A percentile compares a stretch with the other conserved stretches of the same genome.
Conservation (phyloP, 2,888 invertebrate species). For the Drosophila robusta region DNA sequence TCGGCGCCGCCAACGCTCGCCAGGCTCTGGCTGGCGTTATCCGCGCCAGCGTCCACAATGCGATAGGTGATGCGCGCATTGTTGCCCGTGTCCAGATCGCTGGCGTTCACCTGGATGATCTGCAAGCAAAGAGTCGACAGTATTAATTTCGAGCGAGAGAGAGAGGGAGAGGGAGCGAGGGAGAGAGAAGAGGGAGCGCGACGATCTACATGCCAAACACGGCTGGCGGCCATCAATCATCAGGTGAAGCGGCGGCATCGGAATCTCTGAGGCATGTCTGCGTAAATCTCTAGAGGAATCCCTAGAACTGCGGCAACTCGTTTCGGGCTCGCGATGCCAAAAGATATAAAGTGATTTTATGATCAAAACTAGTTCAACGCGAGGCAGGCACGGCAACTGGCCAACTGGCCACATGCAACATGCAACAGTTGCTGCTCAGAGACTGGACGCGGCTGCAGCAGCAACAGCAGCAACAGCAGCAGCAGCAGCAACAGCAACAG, state of each 20-base stretch:
- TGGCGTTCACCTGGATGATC: slow-evolving; percentile 95
- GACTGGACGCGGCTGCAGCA: slow-evolving; percentile 9
- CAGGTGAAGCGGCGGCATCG: slow-evolving; percentile 39
- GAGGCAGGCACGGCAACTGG: slow-evolving; percentile 18
- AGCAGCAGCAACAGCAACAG: no score
- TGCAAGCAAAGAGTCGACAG: slow-evolving; percentile 82
- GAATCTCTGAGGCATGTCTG: slow-evolving; percentile 67
- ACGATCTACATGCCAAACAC: slow-evolving; percentile 58
- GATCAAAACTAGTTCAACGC: slow-evolving; percentile 77
- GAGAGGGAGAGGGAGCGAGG: slow-evolving; percentile 1
- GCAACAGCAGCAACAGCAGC: slow-evolving; percentile 5
- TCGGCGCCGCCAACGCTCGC: slow-evolving; percentile 45
- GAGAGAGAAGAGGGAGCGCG: slow-evolving; percentile 6
- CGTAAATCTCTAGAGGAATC: slow-evolving; percentile 73
- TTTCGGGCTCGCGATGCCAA: slow-evolving; percentile 63
- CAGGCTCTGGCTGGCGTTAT: slow-evolving; percentile 51
- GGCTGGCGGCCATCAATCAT: slow-evolving; percentile 79
- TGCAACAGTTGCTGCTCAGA: slow-evolving; percentile 16
- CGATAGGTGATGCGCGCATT: slow-evolving; percentile 96
- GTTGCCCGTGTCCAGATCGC: slow-evolving; percentile 97
- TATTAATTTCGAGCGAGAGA: slow-evolving; percentile 37
- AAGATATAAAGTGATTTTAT: slow-evolving; percentile 80
- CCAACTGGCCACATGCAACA: slow-evolving; percentile 17
- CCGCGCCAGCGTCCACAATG: slow-evolving; percentile 85
- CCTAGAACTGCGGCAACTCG: slow-evolving; percentile 62